Conservation (phyloP, 2,113 vertebrate genomes). For the Choloepus hoffmanni region DNA sequence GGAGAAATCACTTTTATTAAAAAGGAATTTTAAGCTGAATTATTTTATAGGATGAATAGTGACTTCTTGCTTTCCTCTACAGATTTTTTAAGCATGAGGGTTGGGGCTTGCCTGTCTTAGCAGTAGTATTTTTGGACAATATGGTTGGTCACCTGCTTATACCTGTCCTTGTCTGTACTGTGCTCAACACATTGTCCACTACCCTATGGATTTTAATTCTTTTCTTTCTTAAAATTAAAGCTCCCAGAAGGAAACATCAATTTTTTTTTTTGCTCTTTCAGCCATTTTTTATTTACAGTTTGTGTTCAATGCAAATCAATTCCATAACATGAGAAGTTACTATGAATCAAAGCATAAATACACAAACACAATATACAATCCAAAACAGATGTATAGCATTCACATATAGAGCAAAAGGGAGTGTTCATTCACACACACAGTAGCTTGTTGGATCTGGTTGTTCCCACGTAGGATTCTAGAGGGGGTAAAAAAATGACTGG, state of each 20-base stretch:
- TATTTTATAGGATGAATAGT: neutral
- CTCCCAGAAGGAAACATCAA: neutral
- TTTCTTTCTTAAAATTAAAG: conserved; percentile 44
- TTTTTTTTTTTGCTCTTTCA: too few relatives aligned
- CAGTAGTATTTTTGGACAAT: neutral
- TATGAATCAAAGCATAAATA: too few relatives aligned
- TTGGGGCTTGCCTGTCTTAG: neutral
- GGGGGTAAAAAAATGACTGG: too few relatives aligned
- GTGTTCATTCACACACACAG: too few relatives aligned
- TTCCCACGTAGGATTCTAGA: too few relatives aligned
- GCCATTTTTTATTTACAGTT: too few relatives aligned
- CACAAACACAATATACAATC: too few relatives aligned
- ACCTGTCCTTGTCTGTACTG: neutral
- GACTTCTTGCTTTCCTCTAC: neutral
- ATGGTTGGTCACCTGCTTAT: neutral
- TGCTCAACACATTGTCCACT: neutral
- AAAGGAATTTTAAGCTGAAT: neutral
- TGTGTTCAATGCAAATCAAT: too few relatives aligned
- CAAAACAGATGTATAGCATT: too few relatives aligned
- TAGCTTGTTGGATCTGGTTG: too few relatives aligned
- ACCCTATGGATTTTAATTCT: neutral
- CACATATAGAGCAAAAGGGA: too few relatives aligned
- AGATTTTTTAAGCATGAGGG: neutral
- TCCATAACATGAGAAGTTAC: too few relatives aligned
- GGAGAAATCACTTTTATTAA: conserved; percentile 28